phyloP scores from a whole-genome alignment of 2,888 invertebrate species.

The Chrysolina americana region DNA sequence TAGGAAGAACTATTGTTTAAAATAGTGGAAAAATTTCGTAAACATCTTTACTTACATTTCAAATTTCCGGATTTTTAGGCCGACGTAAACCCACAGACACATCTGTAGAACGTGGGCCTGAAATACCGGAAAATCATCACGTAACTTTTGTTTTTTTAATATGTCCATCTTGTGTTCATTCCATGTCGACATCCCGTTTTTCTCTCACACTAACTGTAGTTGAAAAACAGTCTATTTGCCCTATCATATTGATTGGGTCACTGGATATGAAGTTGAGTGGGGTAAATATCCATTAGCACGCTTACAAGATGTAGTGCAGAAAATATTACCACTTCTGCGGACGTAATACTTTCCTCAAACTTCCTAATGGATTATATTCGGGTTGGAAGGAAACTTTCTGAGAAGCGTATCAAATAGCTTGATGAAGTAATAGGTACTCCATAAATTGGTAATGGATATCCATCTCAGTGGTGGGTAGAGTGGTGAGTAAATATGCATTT shows the following conservation, averaged over 20 bases:
- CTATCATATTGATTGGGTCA: neutral
- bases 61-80: no score
- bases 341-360: neutral
- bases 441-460: constrained; percentile 6
- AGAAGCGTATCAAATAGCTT: constrained; percentile 10
- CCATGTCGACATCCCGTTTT: no score
- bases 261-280: neutral
- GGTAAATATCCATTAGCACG: constrained; percentile 6
- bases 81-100: no score
- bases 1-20: no score
- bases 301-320: neutral
- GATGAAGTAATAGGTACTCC: neutral
- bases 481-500: neutral
- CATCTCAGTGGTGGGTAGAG: neutral
- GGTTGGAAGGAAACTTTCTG: neutral
- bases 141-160: no score
- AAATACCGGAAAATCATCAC: no score
- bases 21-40: no score
- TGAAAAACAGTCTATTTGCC: no score
- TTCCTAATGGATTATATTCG: constrained; percentile 16
- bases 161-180: no score
- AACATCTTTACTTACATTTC: no score
- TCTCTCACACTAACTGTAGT: no score
- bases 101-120: no score
- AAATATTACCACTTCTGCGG: neutral